Base-by-base conservation (phyloP, 2,888 invertebrate species). In the Pediacus dermestoides region DNA sequence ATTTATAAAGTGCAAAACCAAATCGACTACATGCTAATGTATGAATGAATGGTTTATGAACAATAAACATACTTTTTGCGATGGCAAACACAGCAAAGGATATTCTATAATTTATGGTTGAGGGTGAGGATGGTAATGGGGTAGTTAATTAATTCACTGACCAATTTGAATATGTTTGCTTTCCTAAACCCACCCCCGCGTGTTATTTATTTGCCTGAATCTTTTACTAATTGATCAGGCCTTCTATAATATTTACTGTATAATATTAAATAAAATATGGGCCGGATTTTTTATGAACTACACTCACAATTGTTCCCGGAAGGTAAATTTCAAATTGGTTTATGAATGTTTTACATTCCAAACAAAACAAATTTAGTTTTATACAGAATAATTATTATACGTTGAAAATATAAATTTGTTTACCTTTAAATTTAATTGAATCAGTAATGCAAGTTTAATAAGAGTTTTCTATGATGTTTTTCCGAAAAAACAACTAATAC, bases 101-200 rank as follows among this genome's bases (percentile, higher is more conserved):
- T 18, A 23, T 23, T 23, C 10, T 23, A 23, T 23, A 23, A 23
- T 23, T 23, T 23, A 23, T 23, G 23, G 23, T 23, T 23, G 10
- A 23, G 23, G 23, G 23, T n/a, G 23, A 23, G 23, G 23, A 23
- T 23, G 23, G 23, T 23, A 23, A 23, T 23, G 23, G 23, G 23
- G 9, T 23, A 10, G 23, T 23, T 23, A 23, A 23, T 23, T 23
- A 23, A 23, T 23, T 23, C 23, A 23, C 23, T 23, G 23, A 23
- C 23, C 23, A 23, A 23, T 23, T 23, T 23, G 23, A 23, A 23
- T 23, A 23, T 23, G 23, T 23, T 23, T 23, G 23, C 23, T 23
- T 23, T 23, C 10, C 23, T 23, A 23, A 23, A n/a, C n/a, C n/a
- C n/a, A n/a, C 23, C n/a, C 10, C 10, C 23, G 23, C 23, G 8